Conservation (phyloP, 2,888 invertebrate genomes). For the Endomychus coccineus region DNA sequence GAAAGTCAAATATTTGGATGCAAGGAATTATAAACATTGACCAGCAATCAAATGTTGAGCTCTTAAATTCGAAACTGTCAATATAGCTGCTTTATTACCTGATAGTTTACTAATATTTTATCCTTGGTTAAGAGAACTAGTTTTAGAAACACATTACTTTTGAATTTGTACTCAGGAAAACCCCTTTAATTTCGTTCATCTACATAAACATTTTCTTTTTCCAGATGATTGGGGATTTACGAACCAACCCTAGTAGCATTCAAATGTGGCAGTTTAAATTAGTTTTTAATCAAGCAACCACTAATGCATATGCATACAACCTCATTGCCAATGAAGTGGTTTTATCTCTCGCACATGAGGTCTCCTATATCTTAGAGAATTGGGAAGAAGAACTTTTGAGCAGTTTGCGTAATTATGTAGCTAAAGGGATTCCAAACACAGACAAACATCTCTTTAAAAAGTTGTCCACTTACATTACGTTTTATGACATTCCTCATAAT, state of each 20-base stretch:
- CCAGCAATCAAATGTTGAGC: no score
- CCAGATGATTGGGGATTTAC: conserved; percentile 31
- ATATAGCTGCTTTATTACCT: no score
- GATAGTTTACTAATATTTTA: no score
- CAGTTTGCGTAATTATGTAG: conserved; percentile 46
- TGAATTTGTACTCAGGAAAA: no score
- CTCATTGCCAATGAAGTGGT: conserved; percentile 56
- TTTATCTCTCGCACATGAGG: conserved; percentile 54
- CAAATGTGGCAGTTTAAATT: conserved; percentile 73
- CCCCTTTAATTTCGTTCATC: no score
- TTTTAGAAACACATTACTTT: no score
- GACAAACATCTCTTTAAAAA: conserved; percentile 30
- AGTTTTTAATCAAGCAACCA: conserved; percentile 20
- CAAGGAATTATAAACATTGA: no score
- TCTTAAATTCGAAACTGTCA: neutral
- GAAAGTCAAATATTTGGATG: no score
- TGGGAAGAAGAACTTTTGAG: conserved; percentile 43
- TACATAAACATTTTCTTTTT: conserved; percentile 22
- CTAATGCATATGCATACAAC: conserved; percentile 32
- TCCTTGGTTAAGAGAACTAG: no score
- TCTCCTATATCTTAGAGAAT: conserved; percentile 47
- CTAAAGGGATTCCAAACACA: conserved; percentile 40
- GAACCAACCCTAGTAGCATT: conserved; percentile 47
- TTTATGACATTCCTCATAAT: conserved; percentile 49
- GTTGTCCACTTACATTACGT: conserved; percentile 50